Evolutionary conservation across 2,797 vertebrate species (phyloP), one percentile per base, ranked within the genome.

Genomic region (Pangasius sanitwongsei): DNA sequence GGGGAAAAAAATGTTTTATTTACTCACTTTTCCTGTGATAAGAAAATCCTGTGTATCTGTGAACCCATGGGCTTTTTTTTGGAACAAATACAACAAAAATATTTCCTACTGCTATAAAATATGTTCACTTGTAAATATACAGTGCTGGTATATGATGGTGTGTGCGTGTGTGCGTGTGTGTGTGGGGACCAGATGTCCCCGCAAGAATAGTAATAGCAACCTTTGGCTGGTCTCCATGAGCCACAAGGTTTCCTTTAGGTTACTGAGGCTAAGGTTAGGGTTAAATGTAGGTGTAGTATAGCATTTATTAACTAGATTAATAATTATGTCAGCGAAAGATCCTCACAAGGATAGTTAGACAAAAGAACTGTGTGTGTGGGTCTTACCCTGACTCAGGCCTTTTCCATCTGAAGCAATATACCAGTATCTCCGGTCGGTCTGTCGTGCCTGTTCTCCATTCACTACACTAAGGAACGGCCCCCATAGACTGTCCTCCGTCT

Each of bases 401-500:
- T 18, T 92, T 87, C 92, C 91, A 7, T 96, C 94, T 2, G 94
- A 94, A 61, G 97, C 94, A 25, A 98, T 93, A 55, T 96, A 96
- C 98, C 98, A 99, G 92, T 97, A 99, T 89, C 95, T 96, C 67
- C 93, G 94, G 82, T 97, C 95, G 0, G 89, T 94, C 89, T 94
- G 94, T 53, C 93, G 94, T 0, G 95, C 96, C 86, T 93, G 94
- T 89, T 97, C 95, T 41, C 96, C 97, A 86, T 97, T 96, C 90
- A 99, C 96, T 0, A 85, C 84, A 5, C 94, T 97, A 86, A 99
- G 93, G 90, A 95, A 97, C 6, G 97, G 96, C 41, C 98, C 98
- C 87, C 97, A 97, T 28, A 96, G 34, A 37, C 97, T 97, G 87
- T 94, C 70, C 92, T 96, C 95, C 0, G 91, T 96, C 87, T 94